Base-by-base conservation (phyloP, 2,888 invertebrate genomes). In the Allacma fusca region DNA sequence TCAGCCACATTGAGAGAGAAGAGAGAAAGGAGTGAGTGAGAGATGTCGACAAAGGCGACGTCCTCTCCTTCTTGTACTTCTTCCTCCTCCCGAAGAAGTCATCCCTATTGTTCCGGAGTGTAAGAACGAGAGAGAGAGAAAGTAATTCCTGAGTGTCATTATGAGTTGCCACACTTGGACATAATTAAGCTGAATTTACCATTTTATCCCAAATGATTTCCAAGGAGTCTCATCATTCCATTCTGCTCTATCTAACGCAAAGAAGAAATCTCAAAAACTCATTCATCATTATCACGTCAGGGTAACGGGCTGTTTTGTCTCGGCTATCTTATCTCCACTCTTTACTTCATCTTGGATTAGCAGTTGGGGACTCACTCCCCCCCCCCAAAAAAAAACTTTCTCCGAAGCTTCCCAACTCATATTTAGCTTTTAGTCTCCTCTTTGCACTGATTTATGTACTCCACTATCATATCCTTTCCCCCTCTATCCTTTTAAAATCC, bases 151-250 rank as follows among this genome's bases (percentile, higher is more conserved):
- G 44, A 16, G 74, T 67, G 74, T 74, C 73, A 67, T 65, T 74
- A 74, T 65, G 65, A 26, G 26, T 44, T 64, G 43, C 62, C 62
- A 44, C 16, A 65, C 64, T 65, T 65, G 44, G 65, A 64, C 43
- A 74, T 74, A 74, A 74, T 74, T 74, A 74, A 74, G 74, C 74
- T 74, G 74, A 74, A 74, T 74, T 73, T 28, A 64, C 28, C n/a
- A 73, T 70, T 70, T 70, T 70, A 44, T 70, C 70, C 40, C 19
- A 21, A 69, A 43, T 26, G 64, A 74, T 74, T 64, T 34, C 64
- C 65, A 64, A 64, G 29, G 59, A 65, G 50, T 19, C 23, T 72
- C 21, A 74, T 74, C 74, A 74, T 74, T 74, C 40, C n/a, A 29
- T 70, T 70, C 62, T 70, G 24, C 43, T 69, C 69, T 50, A 50